Conservation (phyloP, 2,797 vertebrate genomes). For the Synanceia verrucosa region DNA sequence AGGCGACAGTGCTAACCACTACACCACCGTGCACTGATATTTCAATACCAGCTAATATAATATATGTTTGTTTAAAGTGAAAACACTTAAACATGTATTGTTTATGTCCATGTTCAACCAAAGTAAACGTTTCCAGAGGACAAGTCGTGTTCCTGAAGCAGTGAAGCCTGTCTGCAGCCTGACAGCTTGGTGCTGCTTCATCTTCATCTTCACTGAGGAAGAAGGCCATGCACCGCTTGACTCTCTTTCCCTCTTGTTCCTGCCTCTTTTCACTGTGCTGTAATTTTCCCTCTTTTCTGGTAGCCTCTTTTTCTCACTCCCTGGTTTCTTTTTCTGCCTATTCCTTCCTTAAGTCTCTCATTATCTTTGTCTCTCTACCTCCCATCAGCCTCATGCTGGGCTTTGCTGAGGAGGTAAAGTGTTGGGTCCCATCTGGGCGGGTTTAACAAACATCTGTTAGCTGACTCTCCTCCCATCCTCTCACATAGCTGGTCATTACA, state of each 20-base stretch:
- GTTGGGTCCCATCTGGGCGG: constrained; percentile 63
- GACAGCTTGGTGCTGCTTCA: constrained; percentile 23
- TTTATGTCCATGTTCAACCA: no score
- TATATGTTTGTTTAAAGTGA: not conserved
- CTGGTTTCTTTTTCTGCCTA: not conserved
- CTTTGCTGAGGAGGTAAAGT: constrained; percentile 55
- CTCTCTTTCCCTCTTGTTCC: constrained; percentile 8
- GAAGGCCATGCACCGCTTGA: constrained; percentile 28
- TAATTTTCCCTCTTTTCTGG: not conserved
- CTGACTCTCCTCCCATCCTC: constrained; percentile 22
- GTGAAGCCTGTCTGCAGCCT: not conserved
- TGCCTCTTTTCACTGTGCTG: not conserved
- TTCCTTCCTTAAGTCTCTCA: constrained; percentile 13
- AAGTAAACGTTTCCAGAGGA: no score
- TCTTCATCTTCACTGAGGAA: constrained; percentile 35
- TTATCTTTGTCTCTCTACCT: constrained; percentile 27
- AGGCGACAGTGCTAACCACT: no score
- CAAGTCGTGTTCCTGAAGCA: not conserved
- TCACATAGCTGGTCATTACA: constrained; percentile 36
- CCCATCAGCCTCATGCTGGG: constrained; percentile 35
- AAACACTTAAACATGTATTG: no score
- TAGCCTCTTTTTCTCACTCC: not conserved
- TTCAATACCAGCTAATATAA: no score
- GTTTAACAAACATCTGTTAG: constrained; percentile 68
- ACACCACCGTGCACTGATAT: no score